Conservation (phyloP, 23 tunicate species). For the Ciona savignyi region DNA sequence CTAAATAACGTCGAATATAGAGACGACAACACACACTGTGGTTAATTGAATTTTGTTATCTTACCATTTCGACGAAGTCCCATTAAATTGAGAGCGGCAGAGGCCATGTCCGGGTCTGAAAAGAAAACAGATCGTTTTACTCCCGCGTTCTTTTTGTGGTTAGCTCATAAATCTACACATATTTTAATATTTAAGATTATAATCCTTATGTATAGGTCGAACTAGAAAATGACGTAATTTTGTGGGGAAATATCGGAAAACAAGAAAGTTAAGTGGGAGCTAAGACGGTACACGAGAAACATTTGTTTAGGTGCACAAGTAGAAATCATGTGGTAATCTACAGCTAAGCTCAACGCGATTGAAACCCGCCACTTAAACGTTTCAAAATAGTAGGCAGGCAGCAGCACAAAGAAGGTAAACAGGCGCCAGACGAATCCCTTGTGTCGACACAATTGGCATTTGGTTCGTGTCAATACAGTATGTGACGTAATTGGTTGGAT, state of each 20-base stretch:
- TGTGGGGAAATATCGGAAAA: too few species aligned
- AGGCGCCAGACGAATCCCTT: neutral
- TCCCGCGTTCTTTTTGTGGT: too few species aligned
- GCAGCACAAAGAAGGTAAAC: neutral
- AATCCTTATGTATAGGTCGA: too few species aligned
- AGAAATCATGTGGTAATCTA: too few species aligned
- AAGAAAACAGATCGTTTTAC: constrained; percentile 8
- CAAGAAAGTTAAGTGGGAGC: too few species aligned
- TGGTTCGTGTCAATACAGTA: neutral
- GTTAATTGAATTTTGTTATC: neutral
- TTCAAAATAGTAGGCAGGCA: neutral
- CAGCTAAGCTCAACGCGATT: too few species aligned
- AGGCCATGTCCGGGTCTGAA: constrained; percentile 89
- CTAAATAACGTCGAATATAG: too few species aligned
- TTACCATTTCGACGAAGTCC: constrained; percentile 59
- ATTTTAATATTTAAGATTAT: too few species aligned
- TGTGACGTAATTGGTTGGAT: neutral
- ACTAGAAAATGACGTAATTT: too few species aligned
- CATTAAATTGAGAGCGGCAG: constrained; percentile 85
- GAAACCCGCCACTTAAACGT: neutral
- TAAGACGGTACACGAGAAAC: too few species aligned
- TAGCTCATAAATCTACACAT: too few species aligned
- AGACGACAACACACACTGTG: neutral
- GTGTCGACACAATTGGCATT: neutral
- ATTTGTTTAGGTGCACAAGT: too few species aligned